Base-by-base conservation (phyloP, 2,113 vertebrate species). In the Menidia beryllina region DNA sequence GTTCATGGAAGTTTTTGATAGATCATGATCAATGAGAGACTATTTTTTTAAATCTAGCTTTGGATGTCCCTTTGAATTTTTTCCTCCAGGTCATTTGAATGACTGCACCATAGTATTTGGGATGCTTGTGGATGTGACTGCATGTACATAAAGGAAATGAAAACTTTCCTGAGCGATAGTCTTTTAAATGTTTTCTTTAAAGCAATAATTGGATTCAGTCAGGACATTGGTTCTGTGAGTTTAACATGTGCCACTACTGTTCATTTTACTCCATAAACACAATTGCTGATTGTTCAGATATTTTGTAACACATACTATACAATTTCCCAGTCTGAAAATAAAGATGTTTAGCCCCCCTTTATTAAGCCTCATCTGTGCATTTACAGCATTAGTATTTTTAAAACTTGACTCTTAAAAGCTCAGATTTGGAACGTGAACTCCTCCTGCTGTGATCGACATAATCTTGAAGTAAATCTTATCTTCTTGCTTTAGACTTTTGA, bases 21-120 rank as follows among this genome's bases (percentile, higher is more conserved):
- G 80, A 87, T 86, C 77, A 83, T 79, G 74, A 88, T 81, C 68
- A 86, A 84, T 54, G 43, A 89, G 63, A 87, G 60, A 82, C 70
- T 87, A 82, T 91, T 93, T 93, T 93, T 91, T 85, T 83, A 79
- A 89, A 87, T 72, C 59, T 69, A 77, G 74, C 76, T 81, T 75
- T 80, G 66, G 75, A 48, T 77, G 63, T 76, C 72, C 51, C 54
- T 69, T 77, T 60, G 62, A 63, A 38, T 89, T 34, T 8, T 34
- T 79, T 67, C 52, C 65, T 57, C n/a, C 41, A 53, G 60, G 57
- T 89, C 79, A 83, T 83, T 79, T 78, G 87, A 74, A 63, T 78
- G 73, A 57, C 70, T 84, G 75, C 69, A 52, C 60, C 68, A 26
- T 52, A 51, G 15, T 45, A 53, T 67, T 69, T 64, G 69, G 49